Base-by-base conservation (phyloP, 2,888 invertebrate species). In the Prosapia bicincta region DNA sequence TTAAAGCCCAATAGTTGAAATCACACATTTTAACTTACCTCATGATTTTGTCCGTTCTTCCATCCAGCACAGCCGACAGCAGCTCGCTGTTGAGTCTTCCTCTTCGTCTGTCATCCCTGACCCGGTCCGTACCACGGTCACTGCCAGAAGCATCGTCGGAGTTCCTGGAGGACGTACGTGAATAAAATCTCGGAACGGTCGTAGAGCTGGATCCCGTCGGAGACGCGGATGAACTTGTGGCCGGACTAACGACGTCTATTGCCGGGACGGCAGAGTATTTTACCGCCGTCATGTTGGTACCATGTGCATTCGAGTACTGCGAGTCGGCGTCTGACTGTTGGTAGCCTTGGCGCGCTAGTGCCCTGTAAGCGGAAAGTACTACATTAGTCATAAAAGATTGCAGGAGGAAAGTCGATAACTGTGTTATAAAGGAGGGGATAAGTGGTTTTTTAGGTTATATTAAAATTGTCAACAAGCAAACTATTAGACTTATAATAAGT, bases 61-160 rank as follows among this genome's bases (percentile, higher is more conserved):
- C 72, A 2, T 73, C 24, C 25, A 68, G n/a, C 0, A 87, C 86
- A 30, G 87, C 87, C 32, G 86, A 86, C 10, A 88, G 82, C 25
- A 88, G 83, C 77, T 88, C 87, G 0, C 87, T 87, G 79, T 88
- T 88, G 0, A 87, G 83, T n/a, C 87, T 83, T 71, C 86, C 83
- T 65, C 85, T 82, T 0, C 87, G 82, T 1, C 86, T 81, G 80
- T 87, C 87, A 43, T 85, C 84, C 0, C 87, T 83, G 25, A 85
- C 80, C 0, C 77, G 66, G 3, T 72, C 26, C 0, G 30, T 26
- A 13, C 74, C 74, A 3, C 30, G 73, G n/a, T 15, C 20, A 13
- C 15, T 66, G 28, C 32, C 65, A n/a, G 74, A 69, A 38, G 38
- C 38, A 38, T 38, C 38, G 38, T 38, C 38, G 13, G 38, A 38